Base-by-base conservation (phyloP, 2,888 invertebrate genomes). In the Nomada goodeniana region DNA sequence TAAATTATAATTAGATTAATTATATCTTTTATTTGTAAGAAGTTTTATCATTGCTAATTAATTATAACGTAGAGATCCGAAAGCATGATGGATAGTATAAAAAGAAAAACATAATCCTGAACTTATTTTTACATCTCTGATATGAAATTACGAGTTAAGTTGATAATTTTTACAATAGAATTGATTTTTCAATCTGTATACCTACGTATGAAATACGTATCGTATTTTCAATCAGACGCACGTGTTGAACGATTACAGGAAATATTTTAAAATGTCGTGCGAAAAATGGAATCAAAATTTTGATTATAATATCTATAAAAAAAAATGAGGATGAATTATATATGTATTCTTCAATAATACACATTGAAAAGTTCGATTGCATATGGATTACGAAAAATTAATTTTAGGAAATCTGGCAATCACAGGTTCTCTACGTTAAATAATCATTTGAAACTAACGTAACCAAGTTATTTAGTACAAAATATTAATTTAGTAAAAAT, bases 351-450 rank as follows among this genome's bases (percentile, higher is more conserved):
- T 59, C 18, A 53, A 23, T n/a, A 36, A 10, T 10, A 23, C 47
- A 36, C n/a, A n/a, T 23, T n/a, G 18, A n/a, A 29, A 5, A 47
- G 52, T 10, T 59, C 23, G 15, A 67, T 44, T 69, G 15, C 29
- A 60, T 18, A 23, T 18, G 23, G 2, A 60, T 9, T 65, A 23
- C n/a, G 1, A 15, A 68, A 50, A 1, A 15, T 52, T n/a, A 11
- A 77, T 23, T 69, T 55, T 47, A 72, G 59, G 59, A 67, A 75
- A 71, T 75, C 70, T 72, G 44, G 7, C 42, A 36, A 75, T 64
- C 55, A 15, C 67, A 76, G 83, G 74, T 75, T 82, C 82, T 83
- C 83, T 83, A 83, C 83, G 83, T 83, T 84, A 65, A 73, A 82
- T 23, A 57, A 18, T 59, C 26, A 75, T 55, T 52, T 18, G 15